Conservation (phyloP, 2,797 vertebrate genomes). For the Arremon aurantiirostris region DNA sequence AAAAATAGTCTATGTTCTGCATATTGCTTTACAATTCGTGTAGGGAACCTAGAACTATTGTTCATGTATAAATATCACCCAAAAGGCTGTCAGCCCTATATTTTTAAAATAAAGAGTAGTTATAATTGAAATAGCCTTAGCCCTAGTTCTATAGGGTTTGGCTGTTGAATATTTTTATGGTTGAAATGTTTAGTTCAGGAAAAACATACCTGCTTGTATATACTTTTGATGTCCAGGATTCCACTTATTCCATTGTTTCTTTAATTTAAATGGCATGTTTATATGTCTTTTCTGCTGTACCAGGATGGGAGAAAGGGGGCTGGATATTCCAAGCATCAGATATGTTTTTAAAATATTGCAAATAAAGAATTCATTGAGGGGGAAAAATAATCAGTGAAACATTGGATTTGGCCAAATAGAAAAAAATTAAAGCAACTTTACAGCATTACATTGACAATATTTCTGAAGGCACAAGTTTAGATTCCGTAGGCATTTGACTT, state of each 20-base stretch:
- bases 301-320: slow-evolving; percentile 68
- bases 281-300: slow-evolving; percentile 77
- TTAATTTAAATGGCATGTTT: slow-evolving; percentile 79
- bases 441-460: slow-evolving; percentile 34
- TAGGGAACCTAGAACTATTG: slow-evolving; percentile 75
- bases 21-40: slow-evolving; percentile 71
- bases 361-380: neutral
- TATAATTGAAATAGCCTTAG: slow-evolving; percentile 78
- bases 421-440: slow-evolving; percentile 45
- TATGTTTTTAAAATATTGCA: slow-evolving; percentile 48
- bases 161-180: slow-evolving; percentile 84
- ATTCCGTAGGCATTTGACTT: slow-evolving; percentile 49
- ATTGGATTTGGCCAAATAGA: slow-evolving; percentile 23
- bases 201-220: slow-evolving; percentile 80
- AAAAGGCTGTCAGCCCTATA: slow-evolving; percentile 83
- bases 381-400: slow-evolving; percentile 1
- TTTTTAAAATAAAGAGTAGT: slow-evolving; percentile 83
- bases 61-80: slow-evolving; percentile 79
- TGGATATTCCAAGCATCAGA: slow-evolving; percentile 77
- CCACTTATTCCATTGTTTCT: slow-evolving; percentile 70
- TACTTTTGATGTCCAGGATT: slow-evolving; percentile 78
- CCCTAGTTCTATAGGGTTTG: slow-evolving; percentile 86
- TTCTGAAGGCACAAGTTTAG: slow-evolving; percentile 49
- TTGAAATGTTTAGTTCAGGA: slow-evolving; percentile 79
- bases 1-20: slow-evolving; percentile 71